phyloP scores from a whole-genome alignment of 1,140 invertebrate genomes.

The Cydia splendana region DNA sequence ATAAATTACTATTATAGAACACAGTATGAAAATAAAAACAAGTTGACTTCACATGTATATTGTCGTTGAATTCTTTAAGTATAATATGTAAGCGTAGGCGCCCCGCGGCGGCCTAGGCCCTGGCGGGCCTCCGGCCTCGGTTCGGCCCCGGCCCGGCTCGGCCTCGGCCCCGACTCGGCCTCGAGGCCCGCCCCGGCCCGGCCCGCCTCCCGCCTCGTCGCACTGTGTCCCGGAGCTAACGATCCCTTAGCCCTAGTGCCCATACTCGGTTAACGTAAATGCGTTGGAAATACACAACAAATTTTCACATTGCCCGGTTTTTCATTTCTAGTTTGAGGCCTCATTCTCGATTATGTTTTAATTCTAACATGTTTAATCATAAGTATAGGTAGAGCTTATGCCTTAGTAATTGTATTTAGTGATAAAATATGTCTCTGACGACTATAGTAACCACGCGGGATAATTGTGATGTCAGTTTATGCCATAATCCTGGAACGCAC shows the following conservation, averaged over 20 bases:
- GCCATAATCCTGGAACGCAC: slow-evolving; percentile 33
- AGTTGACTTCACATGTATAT: slow-evolving; percentile 71
- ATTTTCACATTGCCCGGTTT: slow-evolving; percentile 66
- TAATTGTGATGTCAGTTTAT: slow-evolving; percentile 29
- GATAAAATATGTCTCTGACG: slow-evolving; percentile 16
- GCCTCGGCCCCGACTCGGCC: slow-evolving; percentile 35
- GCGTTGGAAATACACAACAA: slow-evolving; percentile 66
- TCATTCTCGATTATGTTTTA: slow-evolving; percentile 35
- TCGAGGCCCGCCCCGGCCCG: slow-evolving; percentile 23
- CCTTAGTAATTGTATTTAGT: slow-evolving; percentile 32
- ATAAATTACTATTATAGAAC: slow-evolving; percentile 80
- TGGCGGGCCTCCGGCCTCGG: slow-evolving; percentile 38
- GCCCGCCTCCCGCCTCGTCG: slow-evolving; percentile 40
- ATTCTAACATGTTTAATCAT: slow-evolving; percentile 30
- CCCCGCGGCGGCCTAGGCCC: slow-evolving; percentile 40
- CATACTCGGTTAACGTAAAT: slow-evolving; percentile 50
- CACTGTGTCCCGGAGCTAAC: slow-evolving; percentile 45
- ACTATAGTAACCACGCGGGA: slow-evolving; percentile 20
- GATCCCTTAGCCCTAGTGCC: slow-evolving; percentile 40
- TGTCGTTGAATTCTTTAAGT: slow-evolving; percentile 66
- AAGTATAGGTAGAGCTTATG: slow-evolving; percentile 31
- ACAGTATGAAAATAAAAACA: slow-evolving; percentile 77
- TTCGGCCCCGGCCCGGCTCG: slow-evolving; percentile 40
- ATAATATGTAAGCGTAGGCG: slow-evolving; percentile 53
- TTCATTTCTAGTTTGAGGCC: slow-evolving; percentile 56